These are phyloP conservation scores for Amphimallon solstitiale DNA, from an alignment of 2,888 invertebrate species.

Conservation along the genomic window DNA sequence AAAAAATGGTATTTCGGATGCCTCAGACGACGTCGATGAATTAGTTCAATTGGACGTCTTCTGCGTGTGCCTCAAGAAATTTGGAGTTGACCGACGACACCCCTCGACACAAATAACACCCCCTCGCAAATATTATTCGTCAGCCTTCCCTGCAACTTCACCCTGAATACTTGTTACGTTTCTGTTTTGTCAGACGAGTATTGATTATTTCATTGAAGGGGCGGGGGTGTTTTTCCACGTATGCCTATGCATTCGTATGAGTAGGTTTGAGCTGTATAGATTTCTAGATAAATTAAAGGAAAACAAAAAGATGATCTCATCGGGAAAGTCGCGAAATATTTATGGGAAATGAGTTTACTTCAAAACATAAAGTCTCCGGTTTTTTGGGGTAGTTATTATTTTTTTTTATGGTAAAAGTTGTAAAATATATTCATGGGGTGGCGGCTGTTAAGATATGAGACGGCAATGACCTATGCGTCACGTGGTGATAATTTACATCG, in stretches of 20 bases:
- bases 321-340: too few relatives aligned
- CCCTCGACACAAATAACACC: slow-evolving; percentile 5
- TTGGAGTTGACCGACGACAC: slow-evolving; percentile 6
- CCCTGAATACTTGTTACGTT: slow-evolving; percentile 23
- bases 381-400: too few relatives aligned
- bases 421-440: too few relatives aligned
- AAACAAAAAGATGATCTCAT: too few relatives aligned
- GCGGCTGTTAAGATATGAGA: too few relatives aligned
- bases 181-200: slow-evolving; percentile 18
- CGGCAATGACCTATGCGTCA: slow-evolving; percentile 2
- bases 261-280: too few relatives aligned
- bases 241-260: too few relatives aligned
- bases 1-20: not conserved
- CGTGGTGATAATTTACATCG: slow-evolving; percentile 3
- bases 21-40: not conserved
- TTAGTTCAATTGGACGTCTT: not conserved
- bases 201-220: slow-evolving; percentile 31
- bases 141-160: not conserved
- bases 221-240: not conserved
- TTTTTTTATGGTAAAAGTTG: too few relatives aligned
- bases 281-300: too few relatives aligned
- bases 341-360: too few relatives aligned
- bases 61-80: slow-evolving; percentile 3
- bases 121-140: not conserved
- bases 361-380: too few relatives aligned